A percentile compares a stretch with the other conserved stretches of the same genome.
phyloP scores from a whole-genome alignment of 2,113 vertebrate species.

The Tinamus guttatus region DNA sequence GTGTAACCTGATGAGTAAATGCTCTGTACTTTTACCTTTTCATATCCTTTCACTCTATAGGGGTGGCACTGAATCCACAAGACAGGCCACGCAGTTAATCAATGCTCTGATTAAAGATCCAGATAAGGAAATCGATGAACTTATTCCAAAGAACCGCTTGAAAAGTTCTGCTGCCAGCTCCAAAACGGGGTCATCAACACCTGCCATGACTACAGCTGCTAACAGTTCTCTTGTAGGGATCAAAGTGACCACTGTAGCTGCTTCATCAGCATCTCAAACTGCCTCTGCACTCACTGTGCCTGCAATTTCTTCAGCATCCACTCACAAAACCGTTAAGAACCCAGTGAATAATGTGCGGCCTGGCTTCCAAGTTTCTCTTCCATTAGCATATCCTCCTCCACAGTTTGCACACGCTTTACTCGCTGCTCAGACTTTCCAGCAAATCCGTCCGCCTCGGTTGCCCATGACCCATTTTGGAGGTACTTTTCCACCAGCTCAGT shows the following conservation, averaged over 20 bases:
- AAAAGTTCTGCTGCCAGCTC: conserved; percentile 90
- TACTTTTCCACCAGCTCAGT: conserved; percentile 94
- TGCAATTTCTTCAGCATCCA: conserved; percentile 83
- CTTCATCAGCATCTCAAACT: conserved; percentile 88
- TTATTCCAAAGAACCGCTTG: conserved; percentile 98
- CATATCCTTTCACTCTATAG: conserved; percentile 65
- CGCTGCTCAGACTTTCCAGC: conserved; percentile 98
- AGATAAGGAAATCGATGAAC: conserved; percentile 98
- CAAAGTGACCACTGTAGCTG: conserved; percentile 91
- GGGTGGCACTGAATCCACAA: conserved; percentile 96
- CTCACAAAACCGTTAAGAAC: conserved; percentile 91
- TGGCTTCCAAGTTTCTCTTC: conserved; percentile 94
- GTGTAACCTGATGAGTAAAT: rapidly evolving
- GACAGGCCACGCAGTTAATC: conserved; percentile 97
- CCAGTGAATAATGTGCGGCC: conserved; percentile 91
- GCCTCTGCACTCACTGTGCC: conserved; percentile 85
- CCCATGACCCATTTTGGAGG: conserved; percentile 99
- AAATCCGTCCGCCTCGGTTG: conserved; percentile 95
- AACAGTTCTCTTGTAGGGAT: conserved; percentile 87
- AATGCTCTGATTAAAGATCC: conserved; percentile 98
- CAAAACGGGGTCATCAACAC: conserved; percentile 82
- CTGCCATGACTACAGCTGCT: conserved; percentile 83
- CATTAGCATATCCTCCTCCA: conserved; percentile 94
- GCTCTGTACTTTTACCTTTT: neutral
- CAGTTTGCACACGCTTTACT: conserved; percentile 94